A percentile compares a stretch with the other conserved stretches of the same genome.
Conservation (phyloP, 2,113 vertebrate genomes). For the Brienomyrus brachyistius region DNA sequence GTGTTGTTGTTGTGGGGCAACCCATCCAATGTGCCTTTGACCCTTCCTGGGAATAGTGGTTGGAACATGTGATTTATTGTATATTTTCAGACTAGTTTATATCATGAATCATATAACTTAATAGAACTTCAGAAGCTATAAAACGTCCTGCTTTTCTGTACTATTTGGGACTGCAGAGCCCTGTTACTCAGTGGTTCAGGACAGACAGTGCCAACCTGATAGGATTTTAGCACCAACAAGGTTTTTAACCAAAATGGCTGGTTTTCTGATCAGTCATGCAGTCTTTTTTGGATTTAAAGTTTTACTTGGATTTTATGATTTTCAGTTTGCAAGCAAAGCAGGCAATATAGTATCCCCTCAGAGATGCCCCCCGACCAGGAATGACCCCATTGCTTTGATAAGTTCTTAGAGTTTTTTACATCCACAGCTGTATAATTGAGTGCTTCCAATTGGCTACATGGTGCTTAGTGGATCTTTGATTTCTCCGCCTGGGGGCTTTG, state of each 20-base stretch:
- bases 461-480: background rate
- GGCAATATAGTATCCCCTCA: background rate
- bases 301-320: background rate
- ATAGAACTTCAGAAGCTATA: background rate
- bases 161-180: background rate
- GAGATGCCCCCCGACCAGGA: background rate
- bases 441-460: background rate
- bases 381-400: background rate
- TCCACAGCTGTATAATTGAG: background rate
- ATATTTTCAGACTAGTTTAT: background rate
- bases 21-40: background rate
- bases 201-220: background rate
- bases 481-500: background rate
- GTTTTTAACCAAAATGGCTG: background rate
- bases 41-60: background rate
- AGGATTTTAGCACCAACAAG: background rate
- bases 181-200: background rate
- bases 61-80: background rate
- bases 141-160: background rate
- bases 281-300: background rate
- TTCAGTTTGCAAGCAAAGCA: background rate
- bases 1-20: too few species aligned
- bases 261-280: background rate
- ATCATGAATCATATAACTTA: background rate
- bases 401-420: slow-evolving; percentile 1